A percentile compares a stretch with the other conserved stretches of the same genome.
Evolutionary conservation across 2,888 invertebrate species (phyloP).

Genomic region (Lomographa bimaculata): DNA sequence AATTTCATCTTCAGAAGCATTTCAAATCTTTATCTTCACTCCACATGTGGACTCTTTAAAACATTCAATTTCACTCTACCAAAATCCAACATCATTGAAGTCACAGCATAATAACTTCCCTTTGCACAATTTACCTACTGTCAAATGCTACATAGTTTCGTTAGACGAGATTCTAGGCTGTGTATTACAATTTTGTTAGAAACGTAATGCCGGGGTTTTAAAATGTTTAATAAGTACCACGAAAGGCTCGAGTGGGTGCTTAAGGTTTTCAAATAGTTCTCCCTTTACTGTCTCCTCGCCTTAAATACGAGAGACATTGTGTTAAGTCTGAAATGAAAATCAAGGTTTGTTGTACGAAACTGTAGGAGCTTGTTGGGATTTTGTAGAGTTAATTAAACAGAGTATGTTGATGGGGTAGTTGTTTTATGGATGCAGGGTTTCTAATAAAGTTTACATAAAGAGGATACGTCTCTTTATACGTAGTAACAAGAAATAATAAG

Average conservation of each 20-base stretch:
- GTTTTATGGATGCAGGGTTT: no score
- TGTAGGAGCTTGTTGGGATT: slow-evolving; percentile 12
- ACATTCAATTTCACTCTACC: slow-evolving; percentile 45
- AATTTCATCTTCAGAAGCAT: slow-evolving; percentile 33
- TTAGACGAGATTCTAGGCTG: slow-evolving; percentile 27
- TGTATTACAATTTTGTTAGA: slow-evolving; percentile 40
- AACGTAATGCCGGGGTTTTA: slow-evolving; percentile 38
- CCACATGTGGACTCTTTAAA: slow-evolving; percentile 39
- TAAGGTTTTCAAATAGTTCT: slow-evolving; percentile 29
- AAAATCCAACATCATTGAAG: slow-evolving; percentile 21
- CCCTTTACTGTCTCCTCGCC: slow-evolving; percentile 26
- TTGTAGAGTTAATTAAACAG: slow-evolving; percentile 12
- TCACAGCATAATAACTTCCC: slow-evolving; percentile 30
- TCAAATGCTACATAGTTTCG: background rate
- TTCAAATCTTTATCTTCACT: slow-evolving; percentile 40
- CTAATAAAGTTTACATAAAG: no score
- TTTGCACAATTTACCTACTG: slow-evolving; percentile 5
- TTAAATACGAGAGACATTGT: slow-evolving; percentile 31
- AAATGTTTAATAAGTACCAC: slow-evolving; percentile 49
- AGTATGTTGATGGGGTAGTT: slow-evolving; percentile 8
- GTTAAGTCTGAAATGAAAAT: slow-evolving; percentile 22
- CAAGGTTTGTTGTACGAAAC: slow-evolving; percentile 16
- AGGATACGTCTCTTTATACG: no score
- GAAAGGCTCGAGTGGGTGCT: slow-evolving; percentile 28
- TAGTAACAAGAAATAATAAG: no score